Evolutionary conservation across 2,797 vertebrate species (phyloP).

Genomic region (Xiphophorus birchmanni): DNA sequence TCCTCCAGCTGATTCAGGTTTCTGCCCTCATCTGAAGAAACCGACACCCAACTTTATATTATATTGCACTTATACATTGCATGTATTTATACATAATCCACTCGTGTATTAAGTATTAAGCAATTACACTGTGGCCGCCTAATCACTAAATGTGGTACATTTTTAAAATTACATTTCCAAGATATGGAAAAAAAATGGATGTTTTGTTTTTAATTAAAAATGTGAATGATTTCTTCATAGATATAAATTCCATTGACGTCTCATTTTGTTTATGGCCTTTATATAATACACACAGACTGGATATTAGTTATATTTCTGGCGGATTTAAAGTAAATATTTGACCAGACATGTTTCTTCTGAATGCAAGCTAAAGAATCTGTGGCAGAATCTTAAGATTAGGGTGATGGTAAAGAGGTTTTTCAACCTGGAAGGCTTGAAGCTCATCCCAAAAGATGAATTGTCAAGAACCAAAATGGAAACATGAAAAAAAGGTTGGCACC

Average conservation of each 20-base stretch:
- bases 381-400: not conserved
- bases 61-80: not conserved
- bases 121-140: not conserved
- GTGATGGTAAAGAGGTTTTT: not conserved
- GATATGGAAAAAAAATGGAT: not conserved
- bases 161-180: not conserved
- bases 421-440: not conserved
- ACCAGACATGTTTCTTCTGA: not conserved
- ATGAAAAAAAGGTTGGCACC: not conserved
- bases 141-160: not conserved
- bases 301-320: not conserved
- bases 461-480: not conserved
- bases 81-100: not conserved
- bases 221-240: not conserved
- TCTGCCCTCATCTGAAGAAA: conserved; percentile 89
- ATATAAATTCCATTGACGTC: not conserved
- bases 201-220: not conserved
- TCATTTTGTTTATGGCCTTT: not conserved
- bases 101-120: not conserved
- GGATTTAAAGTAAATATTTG: not conserved
- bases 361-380: not conserved
- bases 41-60: conserved; percentile 13
- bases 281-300: not conserved
- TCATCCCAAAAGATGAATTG: not conserved
- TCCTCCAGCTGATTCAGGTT: conserved; percentile 96